Evolutionary conservation across 1,140 invertebrate species (phyloP).

Genomic region (Pygmarrhopalites habei): DNA sequence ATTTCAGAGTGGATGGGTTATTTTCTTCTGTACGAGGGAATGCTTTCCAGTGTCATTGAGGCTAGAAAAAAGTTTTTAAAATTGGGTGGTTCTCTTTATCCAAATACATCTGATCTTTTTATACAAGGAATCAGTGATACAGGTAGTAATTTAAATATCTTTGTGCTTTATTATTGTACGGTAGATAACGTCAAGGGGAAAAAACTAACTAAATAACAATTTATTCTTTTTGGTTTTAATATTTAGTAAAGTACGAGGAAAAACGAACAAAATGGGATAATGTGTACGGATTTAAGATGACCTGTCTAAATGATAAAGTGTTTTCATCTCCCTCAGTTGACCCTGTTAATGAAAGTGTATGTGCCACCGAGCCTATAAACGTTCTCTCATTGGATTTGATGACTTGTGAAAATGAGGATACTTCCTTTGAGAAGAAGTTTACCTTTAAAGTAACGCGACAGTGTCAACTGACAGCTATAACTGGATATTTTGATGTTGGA

Average conservation of each 20-base stretch:
- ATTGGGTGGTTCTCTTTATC: conserved; percentile 71
- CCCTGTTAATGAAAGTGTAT: conserved; percentile 63
- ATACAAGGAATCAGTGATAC: conserved; percentile 81
- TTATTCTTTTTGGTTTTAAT: too few species aligned
- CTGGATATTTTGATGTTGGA: conserved; percentile 22
- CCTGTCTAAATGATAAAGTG: conserved; percentile 80
- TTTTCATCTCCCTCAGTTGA: conserved; percentile 84
- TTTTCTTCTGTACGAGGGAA: conserved; percentile 94
- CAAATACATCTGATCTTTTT: conserved; percentile 82
- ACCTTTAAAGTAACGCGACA: conserved; percentile 54
- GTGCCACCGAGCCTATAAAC: conserved; percentile 64
- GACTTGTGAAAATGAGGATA: conserved; percentile 69
- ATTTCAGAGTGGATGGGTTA: conserved; percentile 99
- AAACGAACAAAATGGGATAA: conserved; percentile 84
- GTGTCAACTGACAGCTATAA: conserved; percentile 18
- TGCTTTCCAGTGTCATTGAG: conserved; percentile 85
- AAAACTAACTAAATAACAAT: too few species aligned
- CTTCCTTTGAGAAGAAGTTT: conserved; percentile 73
- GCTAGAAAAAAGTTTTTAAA: conserved; percentile 88
- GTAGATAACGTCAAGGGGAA: too few species aligned
- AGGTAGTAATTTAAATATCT: too few species aligned
- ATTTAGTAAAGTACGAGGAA: conserved; percentile 59
- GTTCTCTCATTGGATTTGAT: conserved; percentile 70
- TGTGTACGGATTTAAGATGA: conserved; percentile 97
- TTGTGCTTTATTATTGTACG: too few species aligned